These are phyloP conservation scores for Stictocephala bisonia DNA, from an alignment of 2,888 invertebrate species.

Conservation along the genomic window DNA sequence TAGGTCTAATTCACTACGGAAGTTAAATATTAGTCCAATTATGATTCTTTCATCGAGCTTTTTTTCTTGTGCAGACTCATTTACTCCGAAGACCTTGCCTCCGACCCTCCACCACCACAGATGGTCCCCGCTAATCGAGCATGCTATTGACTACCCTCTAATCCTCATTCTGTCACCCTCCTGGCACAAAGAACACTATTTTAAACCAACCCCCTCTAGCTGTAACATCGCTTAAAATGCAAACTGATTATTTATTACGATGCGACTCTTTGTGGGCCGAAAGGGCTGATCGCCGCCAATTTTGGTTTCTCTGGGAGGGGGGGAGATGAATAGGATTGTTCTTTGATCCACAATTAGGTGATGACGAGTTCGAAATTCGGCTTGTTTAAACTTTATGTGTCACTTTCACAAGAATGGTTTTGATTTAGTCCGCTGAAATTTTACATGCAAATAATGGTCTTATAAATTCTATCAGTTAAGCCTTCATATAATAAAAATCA, in stretches of 20 bases:
- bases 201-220: slow-evolving; percentile 5
- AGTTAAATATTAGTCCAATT: too few relatives aligned
- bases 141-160: slow-evolving; percentile 25
- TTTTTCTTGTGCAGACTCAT: too few relatives aligned
- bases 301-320: too few relatives aligned
- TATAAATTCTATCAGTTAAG: too few relatives aligned
- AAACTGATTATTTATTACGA: slow-evolving; percentile 21
- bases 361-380: slow-evolving; percentile 15
- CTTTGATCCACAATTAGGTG: slow-evolving; percentile 18
- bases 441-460: too few relatives aligned
- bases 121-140: slow-evolving; percentile 22
- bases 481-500: too few relatives aligned
- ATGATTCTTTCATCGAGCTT: too few relatives aligned
- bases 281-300: slow-evolving; percentile 18
- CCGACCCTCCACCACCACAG: slow-evolving; percentile 16
- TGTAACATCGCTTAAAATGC: slow-evolving; percentile 35
- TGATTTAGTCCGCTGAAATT: too few relatives aligned
- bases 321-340: slow-evolving; percentile 1
- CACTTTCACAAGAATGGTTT: too few relatives aligned
- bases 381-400: slow-evolving; percentile 17
- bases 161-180: slow-evolving; percentile 9
- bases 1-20: too few relatives aligned
- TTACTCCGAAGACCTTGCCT: too few relatives aligned
- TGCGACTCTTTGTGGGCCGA: slow-evolving; percentile 19
- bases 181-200: slow-evolving; percentile 15